Percentiles rank a stretch among this genome's conserved stretches.
Evolutionary conservation across 2,797 vertebrate species (phyloP).

Genomic region (Tiaroga cobitis): DNA sequence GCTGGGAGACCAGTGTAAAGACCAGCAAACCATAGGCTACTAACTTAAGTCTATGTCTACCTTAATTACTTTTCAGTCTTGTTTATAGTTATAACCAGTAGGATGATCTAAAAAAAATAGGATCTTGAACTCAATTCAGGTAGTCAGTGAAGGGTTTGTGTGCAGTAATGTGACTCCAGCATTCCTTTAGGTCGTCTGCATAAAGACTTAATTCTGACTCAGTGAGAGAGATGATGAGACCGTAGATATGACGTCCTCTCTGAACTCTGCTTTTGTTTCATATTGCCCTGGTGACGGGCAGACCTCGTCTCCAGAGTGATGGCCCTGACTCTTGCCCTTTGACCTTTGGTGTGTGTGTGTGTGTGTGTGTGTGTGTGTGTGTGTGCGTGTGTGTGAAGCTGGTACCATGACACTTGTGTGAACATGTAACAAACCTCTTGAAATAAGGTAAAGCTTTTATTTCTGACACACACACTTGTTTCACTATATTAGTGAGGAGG

Average conservation of each 20-base stretch:
- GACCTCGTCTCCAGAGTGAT: conserved; percentile 30
- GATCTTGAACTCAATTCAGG: neutral
- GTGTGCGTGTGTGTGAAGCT: no score
- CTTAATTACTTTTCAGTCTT: neutral
- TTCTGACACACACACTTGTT: neutral
- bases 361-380: no score
- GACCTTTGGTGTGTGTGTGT: conserved; percentile 15
- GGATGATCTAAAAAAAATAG: neutral
- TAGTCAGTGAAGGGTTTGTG: neutral
- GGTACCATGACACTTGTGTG: no score
- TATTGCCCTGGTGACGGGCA: neutral
- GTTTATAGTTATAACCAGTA: neutral
- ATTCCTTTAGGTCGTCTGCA: conserved; percentile 14
- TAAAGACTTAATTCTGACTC: neutral
- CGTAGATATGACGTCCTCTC: conserved; percentile 29
- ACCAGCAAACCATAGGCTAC: neutral
- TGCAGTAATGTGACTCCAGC: conserved; percentile 12
- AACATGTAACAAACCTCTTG: no score
- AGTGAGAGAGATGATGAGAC: neutral
- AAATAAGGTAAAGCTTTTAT: neutral
- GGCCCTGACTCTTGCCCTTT: conserved; percentile 25
- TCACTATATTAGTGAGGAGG: neutral
- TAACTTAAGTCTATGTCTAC: neutral
- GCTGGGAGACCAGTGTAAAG: neutral
- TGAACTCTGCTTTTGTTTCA: conserved; percentile 27